These are phyloP conservation scores for Sardinella longiceps DNA, from an alignment of 2,797 vertebrate genomes.

Conservation along the genomic window DNA sequence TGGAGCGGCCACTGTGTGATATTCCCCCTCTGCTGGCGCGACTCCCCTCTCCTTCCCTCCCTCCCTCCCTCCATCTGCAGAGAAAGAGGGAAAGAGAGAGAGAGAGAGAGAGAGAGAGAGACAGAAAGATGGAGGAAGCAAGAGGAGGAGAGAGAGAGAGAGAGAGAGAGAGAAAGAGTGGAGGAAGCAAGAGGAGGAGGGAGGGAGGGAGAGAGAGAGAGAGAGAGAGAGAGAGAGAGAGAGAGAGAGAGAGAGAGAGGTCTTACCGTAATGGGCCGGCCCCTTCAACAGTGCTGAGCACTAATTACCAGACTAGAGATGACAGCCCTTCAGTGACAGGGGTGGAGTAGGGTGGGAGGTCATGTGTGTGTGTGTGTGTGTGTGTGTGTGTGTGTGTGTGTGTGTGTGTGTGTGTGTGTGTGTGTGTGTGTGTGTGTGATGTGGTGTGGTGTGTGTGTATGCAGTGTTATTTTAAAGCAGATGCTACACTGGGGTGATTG, in stretches of 20 bases:
- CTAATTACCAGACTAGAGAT: slow-evolving; percentile 10
- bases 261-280: background rate
- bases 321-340: background rate
- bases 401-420: background rate
- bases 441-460: background rate
- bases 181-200: background rate
- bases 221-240: background rate
- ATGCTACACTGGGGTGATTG: too few species aligned
- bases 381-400: background rate
- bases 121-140: background rate
- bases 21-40: background rate
- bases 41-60: background rate
- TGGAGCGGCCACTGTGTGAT: background rate
- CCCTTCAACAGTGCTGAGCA: background rate
- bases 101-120: background rate
- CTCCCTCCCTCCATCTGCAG: background rate
- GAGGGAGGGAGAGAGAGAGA: background rate
- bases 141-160: background rate
- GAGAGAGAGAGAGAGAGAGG: background rate
- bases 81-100: background rate
- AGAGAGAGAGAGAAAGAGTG: background rate
- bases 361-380: background rate
- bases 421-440: background rate
- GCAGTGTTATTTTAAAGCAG: background rate
- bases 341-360: background rate